These are phyloP conservation scores for Heloderma charlesbogerti DNA, from an alignment of 2,113 vertebrate species.

Conservation along the genomic window DNA sequence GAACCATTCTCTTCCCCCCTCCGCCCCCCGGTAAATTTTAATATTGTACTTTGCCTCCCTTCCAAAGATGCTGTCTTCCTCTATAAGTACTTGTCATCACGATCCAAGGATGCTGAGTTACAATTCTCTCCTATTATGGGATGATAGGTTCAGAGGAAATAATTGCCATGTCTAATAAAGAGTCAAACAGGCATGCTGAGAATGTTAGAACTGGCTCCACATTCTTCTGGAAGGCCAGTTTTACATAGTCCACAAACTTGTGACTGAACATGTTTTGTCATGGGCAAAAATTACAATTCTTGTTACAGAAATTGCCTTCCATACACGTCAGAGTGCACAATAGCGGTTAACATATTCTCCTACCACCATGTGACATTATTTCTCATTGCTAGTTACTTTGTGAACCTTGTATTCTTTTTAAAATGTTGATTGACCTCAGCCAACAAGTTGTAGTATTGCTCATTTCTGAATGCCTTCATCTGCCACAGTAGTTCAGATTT, in stretches of 20 bases:
- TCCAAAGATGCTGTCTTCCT: neutral
- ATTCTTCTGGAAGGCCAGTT: neutral
- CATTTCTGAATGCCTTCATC: neutral
- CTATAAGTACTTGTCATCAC: neutral
- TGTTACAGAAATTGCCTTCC: neutral
- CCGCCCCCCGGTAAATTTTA: neutral
- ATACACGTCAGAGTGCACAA: neutral
- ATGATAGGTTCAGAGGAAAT: neutral
- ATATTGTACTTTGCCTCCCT: neutral
- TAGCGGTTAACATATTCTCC: neutral
- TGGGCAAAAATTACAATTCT: neutral
- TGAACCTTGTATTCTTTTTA: neutral
- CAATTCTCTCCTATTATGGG: neutral
- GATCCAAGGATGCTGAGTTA: neutral
- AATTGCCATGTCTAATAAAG: neutral
- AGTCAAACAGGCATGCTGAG: neutral
- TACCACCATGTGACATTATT: neutral
- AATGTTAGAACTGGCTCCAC: neutral
- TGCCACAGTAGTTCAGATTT: neutral
- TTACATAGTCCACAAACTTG: neutral
- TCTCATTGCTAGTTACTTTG: neutral
- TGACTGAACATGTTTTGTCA: neutral
- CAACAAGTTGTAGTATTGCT: neutral
- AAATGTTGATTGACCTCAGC: neutral
- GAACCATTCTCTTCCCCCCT: neutral